A percentile compares a stretch with the other conserved stretches of the same genome.
Conservation (phyloP, 2,797 vertebrate species). For the Liparis tanakae region DNA sequence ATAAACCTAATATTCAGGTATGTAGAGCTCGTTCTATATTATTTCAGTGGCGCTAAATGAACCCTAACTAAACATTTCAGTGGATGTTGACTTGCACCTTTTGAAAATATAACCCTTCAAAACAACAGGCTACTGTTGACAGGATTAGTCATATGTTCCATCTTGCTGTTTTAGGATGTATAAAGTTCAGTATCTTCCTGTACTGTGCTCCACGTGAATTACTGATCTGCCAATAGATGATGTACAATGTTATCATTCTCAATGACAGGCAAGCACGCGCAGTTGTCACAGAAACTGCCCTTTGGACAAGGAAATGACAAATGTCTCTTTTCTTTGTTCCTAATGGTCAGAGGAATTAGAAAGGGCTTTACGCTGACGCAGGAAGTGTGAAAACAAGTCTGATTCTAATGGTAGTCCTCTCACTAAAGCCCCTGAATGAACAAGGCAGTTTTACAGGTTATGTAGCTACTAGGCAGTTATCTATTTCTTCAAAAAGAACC, state of each 20-base stretch:
- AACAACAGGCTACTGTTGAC: neutral
- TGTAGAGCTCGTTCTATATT: constrained; percentile 54
- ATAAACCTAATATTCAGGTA: constrained; percentile 97
- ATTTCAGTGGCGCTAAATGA: neutral
- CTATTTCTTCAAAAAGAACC: neutral
- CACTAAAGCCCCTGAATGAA: neutral
- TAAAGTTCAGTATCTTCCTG: neutral
- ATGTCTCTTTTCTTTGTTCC: neutral
- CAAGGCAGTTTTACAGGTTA: neutral
- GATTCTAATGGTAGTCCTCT: neutral
- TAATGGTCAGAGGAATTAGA: neutral
- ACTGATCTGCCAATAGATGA: neutral
- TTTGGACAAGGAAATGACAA: constrained; percentile 1
- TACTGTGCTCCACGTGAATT: neutral
- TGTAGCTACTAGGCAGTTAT: neutral
- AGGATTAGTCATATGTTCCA: neutral
- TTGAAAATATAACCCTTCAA: neutral
- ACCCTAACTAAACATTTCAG: neutral
- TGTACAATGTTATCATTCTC: neutral
- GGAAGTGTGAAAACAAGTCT: constrained; percentile 1
- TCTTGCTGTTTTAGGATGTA: neutral
- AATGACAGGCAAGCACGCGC: neutral
- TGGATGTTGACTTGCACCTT: neutral
- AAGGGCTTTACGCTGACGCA: neutral
- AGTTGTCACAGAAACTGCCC: constrained; percentile 3